Evolutionary conservation across 1,140 invertebrate species (phyloP), one percentile per base, ranked within the genome.

Genomic region (Trichonephila clavipes): DNA sequence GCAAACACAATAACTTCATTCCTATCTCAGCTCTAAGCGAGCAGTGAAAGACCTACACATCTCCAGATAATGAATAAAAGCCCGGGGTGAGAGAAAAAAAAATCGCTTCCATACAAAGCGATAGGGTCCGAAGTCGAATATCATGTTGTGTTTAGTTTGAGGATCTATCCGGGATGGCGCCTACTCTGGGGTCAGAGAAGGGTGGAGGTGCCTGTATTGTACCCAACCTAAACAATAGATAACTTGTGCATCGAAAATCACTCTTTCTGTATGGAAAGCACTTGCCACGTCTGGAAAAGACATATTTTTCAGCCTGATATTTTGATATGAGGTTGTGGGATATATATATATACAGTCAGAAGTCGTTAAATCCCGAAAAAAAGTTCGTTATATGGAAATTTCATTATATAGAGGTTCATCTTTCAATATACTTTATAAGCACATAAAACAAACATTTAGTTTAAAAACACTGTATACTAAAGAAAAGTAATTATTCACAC

Each of bases 61-160:
- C 19, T 18, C 44, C n/a, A 66, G 87, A 88, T 88, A 88, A 88
- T 88, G 87, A 88, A 88, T 88, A 88, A 72, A 69, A 44, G 87
- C 34, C 10, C 14, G 34, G 87, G 18, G 62, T 66, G 62, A 34
- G 61, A 88, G 87, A 72, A 40, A 58, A 44, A 51, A 51, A 51
- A 51, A 40, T 12, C 16, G 44, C 62, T 88, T 64, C 59, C 59
- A 88, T 88, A 62, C 59, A 40, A 24, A 66, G n/a, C 10, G 86
- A 62, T 19, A 88, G 87, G 19, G 44, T 51, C 44, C 44, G 44
- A 51, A 51, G 44, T 51, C 58, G 87, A 88, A 88, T 88, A 88
- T 72, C 87, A 88, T n/a, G 87, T 88, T 88, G 87, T 88, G 87
- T 88, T 88, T 88, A 88, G 62, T 51, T 88, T 72, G 62, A 72